These are phyloP conservation scores for Aphaenogaster rudis DNA, from an alignment of 1,140 invertebrate species.

Conservation along the genomic window DNA sequence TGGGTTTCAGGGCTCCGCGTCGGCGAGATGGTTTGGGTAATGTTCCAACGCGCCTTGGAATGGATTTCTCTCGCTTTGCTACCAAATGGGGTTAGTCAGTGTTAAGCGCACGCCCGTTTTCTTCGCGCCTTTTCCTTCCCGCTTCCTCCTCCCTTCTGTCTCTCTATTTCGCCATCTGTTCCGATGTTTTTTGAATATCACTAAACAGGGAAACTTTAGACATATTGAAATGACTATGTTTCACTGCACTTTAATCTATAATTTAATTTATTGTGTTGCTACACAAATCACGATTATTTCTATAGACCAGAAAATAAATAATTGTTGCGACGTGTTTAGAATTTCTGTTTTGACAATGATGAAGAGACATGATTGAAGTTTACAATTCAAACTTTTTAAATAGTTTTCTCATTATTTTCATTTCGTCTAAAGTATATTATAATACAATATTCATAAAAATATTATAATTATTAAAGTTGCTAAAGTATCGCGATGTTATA, in stretches of 20 bases:
- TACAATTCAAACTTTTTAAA: not conserved
- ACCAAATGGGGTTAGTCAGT: conserved; percentile 81
- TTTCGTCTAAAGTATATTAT: not conserved
- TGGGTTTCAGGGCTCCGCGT: conserved; percentile 78
- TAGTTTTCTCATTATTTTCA: not conserved
- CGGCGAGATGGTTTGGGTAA: conserved; percentile 79
- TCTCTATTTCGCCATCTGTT: not conserved
- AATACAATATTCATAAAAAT: not conserved
- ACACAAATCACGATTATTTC: not conserved
- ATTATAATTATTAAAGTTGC: not conserved
- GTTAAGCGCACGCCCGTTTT: conserved; percentile 72
- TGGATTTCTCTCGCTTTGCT: conserved; percentile 82
- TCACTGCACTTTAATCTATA: not conserved
- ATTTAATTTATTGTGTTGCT: not conserved
- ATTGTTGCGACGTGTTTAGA: not conserved
- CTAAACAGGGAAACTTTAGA: not conserved
- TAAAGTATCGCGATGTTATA: not conserved
- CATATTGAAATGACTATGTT: not conserved
- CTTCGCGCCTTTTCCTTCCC: conserved; percentile 48
- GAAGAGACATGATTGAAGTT: not conserved
- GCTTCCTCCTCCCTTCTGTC: not conserved
- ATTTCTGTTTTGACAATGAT: not conserved
- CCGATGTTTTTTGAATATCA: conserved; percentile 20
- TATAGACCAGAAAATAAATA: not conserved
- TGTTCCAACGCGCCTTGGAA: conserved; percentile 81